Conservation (phyloP, 2,797 vertebrate species). For the Siniperca obscura region DNA sequence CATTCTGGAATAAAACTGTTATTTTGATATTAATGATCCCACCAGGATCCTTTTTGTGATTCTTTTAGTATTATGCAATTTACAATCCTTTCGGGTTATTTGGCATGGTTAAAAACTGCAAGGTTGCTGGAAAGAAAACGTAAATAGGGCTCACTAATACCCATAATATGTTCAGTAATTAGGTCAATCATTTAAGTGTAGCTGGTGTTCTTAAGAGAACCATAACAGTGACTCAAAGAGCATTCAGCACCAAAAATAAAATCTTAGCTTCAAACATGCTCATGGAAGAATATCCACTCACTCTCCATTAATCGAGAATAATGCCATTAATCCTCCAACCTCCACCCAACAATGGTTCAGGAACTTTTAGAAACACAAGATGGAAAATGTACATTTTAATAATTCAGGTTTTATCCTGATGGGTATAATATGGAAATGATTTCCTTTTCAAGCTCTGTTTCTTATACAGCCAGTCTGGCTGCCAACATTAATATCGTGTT, state of each 20-base stretch:
- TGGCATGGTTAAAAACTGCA: neutral
- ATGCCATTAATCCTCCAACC: slow-evolving; percentile 52
- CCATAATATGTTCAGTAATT: slow-evolving; percentile 37
- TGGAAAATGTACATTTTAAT: slow-evolving; percentile 64
- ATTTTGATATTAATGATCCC: slow-evolving; percentile 3
- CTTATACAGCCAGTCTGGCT: slow-evolving; percentile 24
- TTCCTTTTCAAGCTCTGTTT: slow-evolving; percentile 36
- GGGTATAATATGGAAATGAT: slow-evolving; percentile 44
- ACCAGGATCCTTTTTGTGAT: neutral
- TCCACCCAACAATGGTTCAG: slow-evolving; percentile 35
- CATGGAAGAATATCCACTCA: slow-evolving; percentile 22
- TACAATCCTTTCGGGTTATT: neutral
- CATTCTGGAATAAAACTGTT: neutral
- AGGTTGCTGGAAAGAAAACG: neutral
- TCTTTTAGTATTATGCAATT: neutral
- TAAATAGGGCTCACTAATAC: slow-evolving; percentile 18
- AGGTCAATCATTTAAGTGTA: slow-evolving; percentile 23
- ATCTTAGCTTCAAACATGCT: slow-evolving; percentile 26
- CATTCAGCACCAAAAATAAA: slow-evolving; percentile 29
- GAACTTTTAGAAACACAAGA: slow-evolving; percentile 36
- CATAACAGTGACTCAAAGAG: slow-evolving; percentile 27
- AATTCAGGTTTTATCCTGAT: slow-evolving; percentile 60
- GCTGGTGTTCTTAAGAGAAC: slow-evolving; percentile 14
- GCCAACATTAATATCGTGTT: slow-evolving; percentile 46
- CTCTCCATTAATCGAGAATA: neutral